Percentiles rank a stretch among this genome's conserved stretches.
phyloP scores from a whole-genome alignment of 2,797 vertebrate genomes.

The Orientallactaga sibirica region DNA sequence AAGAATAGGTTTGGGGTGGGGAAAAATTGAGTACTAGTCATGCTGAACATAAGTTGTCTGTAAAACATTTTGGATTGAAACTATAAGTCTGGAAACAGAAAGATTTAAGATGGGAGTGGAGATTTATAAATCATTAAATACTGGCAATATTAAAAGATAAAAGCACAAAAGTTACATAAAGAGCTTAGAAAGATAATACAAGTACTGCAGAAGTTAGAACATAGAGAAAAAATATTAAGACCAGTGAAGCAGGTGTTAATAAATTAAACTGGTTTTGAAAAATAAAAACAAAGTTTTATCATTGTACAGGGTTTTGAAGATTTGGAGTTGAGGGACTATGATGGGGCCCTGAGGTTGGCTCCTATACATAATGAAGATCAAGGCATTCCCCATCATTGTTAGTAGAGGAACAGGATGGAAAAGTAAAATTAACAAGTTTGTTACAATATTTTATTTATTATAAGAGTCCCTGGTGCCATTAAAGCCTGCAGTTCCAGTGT shows the following conservation, averaged over 20 bases:
- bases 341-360: neutral
- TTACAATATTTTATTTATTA: neutral
- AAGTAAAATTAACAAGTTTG: neutral
- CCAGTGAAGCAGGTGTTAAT: neutral
- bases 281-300: neutral
- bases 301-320: neutral
- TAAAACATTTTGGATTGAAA: neutral
- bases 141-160: neutral
- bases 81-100: neutral
- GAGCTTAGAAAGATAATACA: neutral
- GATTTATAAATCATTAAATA: slow-evolving; percentile 18
- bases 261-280: neutral
- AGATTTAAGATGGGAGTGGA: neutral
- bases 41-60: neutral
- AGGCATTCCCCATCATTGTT: too few species aligned
- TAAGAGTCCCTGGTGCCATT: too few species aligned
- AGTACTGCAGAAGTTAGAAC: neutral
- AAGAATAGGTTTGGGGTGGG: neutral
- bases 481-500: neutral
- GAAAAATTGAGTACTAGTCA: neutral
- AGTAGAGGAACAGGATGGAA: neutral
- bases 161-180: neutral
- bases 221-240: neutral
- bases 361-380: neutral
- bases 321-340: neutral